A percentile compares a stretch with the other conserved stretches of the same genome.
These are phyloP conservation scores for Acropora tenuis DNA, from an alignment of 64 coral and sea anemone species.

Conservation along the genomic window DNA sequence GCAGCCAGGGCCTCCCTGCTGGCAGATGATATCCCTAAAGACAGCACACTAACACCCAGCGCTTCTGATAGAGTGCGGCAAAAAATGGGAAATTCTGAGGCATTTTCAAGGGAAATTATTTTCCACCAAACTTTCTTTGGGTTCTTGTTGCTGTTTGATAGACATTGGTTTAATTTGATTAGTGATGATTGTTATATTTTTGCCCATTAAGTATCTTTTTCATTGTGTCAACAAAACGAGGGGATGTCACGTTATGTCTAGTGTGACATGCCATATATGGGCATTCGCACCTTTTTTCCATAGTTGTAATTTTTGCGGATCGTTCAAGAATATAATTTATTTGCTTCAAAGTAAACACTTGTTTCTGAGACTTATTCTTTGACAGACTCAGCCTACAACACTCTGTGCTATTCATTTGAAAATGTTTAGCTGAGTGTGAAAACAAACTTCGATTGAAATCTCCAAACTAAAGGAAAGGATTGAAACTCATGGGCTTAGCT, in stretches of 20 bases:
- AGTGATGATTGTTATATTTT: background rate
- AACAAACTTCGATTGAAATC: no score
- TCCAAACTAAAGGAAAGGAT: no score
- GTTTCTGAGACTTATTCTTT: background rate
- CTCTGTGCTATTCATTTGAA: no score
- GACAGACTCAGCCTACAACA: background rate
- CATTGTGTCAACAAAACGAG: background rate
- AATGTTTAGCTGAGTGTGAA: no score
- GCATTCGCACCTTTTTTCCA: background rate
- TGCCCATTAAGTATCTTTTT: background rate
- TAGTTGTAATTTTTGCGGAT: background rate
- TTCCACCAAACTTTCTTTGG: background rate
- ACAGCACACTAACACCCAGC: background rate
- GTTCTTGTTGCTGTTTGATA: conserved; percentile 12
- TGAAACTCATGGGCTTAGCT: no score
- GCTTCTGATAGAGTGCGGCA: no score
- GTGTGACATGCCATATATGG: background rate
- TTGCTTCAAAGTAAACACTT: background rate
- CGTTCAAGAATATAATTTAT: background rate
- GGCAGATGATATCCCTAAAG: conserved; percentile 5
- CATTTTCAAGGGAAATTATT: no score
- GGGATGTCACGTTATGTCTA: background rate
- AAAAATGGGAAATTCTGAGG: no score
- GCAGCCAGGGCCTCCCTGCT: background rate
- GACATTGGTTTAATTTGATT: background rate